phyloP scores from a whole-genome alignment of 1,140 invertebrate species.

The Heterodera carotae region DNA sequence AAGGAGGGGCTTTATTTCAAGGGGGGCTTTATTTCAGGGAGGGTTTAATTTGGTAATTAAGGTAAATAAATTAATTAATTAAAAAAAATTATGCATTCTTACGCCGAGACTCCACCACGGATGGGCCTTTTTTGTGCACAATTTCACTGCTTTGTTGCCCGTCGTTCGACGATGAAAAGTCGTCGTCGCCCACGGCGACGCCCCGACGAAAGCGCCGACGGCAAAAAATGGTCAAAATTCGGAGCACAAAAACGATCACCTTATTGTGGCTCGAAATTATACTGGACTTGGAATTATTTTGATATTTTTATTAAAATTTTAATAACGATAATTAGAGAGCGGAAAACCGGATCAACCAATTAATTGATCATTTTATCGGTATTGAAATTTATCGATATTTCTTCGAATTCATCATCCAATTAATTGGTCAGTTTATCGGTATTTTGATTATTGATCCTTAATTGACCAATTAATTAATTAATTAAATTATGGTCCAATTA shows the following conservation, averaged over 20 bases:
- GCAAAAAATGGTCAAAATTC: slow-evolving; percentile 43
- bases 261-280: too few species aligned
- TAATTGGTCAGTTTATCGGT: too few species aligned
- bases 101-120: neutral
- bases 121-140: neutral
- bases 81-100: neutral
- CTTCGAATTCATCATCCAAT: too few species aligned
- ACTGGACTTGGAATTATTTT: too few species aligned
- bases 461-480: neutral
- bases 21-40: too few species aligned
- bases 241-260: slow-evolving; percentile 41
- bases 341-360: neutral
- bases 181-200: neutral
- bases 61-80: neutral
- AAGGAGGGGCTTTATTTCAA: too few species aligned
- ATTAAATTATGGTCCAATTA: neutral
- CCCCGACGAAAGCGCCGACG: slow-evolving; percentile 30
- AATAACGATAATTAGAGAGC: too few species aligned
- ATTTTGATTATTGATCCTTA: too few species aligned
- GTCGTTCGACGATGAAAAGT: neutral
- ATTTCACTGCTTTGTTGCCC: neutral
- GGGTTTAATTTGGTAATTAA: too few species aligned
- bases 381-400: too few species aligned
- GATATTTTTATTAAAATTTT: too few species aligned
- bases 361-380: too few species aligned